Conservation (phyloP, 2,888 invertebrate species). For the Trissonchulus latispiculum region DNA sequence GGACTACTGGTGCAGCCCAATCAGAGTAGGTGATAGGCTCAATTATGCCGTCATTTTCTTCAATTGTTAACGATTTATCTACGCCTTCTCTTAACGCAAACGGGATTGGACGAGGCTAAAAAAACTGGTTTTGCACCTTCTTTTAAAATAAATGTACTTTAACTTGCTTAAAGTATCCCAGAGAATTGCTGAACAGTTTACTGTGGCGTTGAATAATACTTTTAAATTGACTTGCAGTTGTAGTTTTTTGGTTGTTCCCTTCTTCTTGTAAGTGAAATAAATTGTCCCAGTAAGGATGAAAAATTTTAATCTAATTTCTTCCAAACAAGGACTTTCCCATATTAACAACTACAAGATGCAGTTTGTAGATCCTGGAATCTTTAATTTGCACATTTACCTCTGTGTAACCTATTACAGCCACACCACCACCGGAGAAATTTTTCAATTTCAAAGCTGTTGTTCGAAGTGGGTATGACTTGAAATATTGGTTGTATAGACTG, state of each 20-base stretch:
- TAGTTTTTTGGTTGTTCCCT: no score
- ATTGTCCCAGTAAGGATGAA: not conserved
- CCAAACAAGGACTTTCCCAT: no score
- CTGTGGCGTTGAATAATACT: not conserved
- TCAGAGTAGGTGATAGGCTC: constrained; percentile 15
- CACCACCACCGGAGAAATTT: no score
- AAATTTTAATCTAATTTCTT: not conserved
- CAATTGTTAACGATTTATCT: not conserved
- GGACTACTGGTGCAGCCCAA: constrained; percentile 33
- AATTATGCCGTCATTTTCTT: not conserved
- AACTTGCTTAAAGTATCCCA: not conserved
- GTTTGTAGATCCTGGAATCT: no score
- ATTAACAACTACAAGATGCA: no score
- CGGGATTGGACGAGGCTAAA: not conserved
- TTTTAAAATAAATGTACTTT: not conserved
- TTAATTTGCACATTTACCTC: no score
- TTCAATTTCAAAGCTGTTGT: no score
- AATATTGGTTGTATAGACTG: no score
- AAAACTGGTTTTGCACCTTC: no score
- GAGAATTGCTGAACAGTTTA: not conserved
- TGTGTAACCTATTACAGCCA: no score
- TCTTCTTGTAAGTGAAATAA: not conserved
- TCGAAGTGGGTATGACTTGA: no score
- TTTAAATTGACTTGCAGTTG: no score
- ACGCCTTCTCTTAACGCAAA: not conserved